Conservation (phyloP, 1,140 invertebrate genomes). For the Notospermus geniculatus region DNA sequence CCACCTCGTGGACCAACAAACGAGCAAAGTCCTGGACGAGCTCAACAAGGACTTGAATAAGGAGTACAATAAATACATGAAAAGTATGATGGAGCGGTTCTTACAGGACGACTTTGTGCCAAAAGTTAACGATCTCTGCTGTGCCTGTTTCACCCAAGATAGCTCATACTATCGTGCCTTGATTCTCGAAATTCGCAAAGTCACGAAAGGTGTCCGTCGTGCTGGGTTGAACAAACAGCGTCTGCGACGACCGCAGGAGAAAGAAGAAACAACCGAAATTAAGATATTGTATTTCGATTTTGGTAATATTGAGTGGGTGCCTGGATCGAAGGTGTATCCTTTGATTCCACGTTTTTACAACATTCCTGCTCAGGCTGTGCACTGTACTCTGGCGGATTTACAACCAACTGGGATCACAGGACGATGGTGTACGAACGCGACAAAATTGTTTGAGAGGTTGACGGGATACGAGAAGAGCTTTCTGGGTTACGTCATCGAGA, state of each 20-base stretch:
- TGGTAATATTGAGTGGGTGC: slow-evolving; percentile 6
- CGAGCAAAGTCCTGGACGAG: background rate
- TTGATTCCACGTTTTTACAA: background rate
- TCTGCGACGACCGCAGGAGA: background rate
- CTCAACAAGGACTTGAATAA: slow-evolving; percentile 1
- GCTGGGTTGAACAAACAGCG: background rate
- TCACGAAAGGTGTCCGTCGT: no score
- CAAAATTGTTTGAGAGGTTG: slow-evolving; percentile 4
- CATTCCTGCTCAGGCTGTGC: slow-evolving; percentile 4
- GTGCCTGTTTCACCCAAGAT: slow-evolving; percentile 2
- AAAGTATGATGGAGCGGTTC: background rate
- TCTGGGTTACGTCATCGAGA: background rate
- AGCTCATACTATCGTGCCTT: background rate
- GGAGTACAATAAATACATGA: background rate
- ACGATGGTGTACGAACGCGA: background rate
- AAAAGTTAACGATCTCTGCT: slow-evolving; percentile 1
- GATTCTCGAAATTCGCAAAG: background rate
- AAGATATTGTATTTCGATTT: slow-evolving; percentile 7
- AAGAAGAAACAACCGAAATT: background rate
- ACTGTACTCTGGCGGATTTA: slow-evolving; percentile 1
- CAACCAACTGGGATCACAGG: background rate
- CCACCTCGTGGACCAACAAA: background rate
- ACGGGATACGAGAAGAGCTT: slow-evolving; percentile 9
- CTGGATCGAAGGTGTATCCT: background rate
- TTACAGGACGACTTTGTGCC: background rate